phyloP scores from a whole-genome alignment of 2,797 vertebrate species.

The Yasuhikotakia modesta region DNA sequence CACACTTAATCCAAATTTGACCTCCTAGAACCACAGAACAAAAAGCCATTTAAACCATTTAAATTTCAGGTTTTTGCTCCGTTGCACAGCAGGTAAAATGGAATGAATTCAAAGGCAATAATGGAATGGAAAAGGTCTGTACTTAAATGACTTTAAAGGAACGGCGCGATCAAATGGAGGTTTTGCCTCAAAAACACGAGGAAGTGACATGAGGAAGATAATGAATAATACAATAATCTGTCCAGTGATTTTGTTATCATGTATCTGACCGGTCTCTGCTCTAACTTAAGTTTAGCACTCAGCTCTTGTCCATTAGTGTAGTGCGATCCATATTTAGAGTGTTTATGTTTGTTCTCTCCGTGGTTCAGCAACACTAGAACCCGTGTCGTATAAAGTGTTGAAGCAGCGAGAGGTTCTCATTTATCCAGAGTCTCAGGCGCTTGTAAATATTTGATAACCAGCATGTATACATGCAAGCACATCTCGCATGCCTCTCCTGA shows the following conservation, averaged over 20 bases:
- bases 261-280: too few relatives aligned
- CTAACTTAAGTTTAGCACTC: not conserved
- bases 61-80: not conserved
- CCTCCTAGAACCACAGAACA: slow-evolving; percentile 2
- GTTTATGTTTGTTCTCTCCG: too few relatives aligned
- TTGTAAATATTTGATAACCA: slow-evolving; percentile 14
- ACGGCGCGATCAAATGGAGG: not conserved
- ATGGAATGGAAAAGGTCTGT: slow-evolving; percentile 2
- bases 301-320: too few relatives aligned
- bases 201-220: not conserved
- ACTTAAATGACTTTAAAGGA: not conserved
- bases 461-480: not conserved
- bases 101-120: not conserved
- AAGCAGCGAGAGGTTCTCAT: not conserved
- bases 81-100: slow-evolving; percentile 24
- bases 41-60: not conserved
- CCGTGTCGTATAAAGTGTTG: not conserved
- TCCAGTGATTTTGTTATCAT: not conserved
- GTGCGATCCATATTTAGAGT: too few relatives aligned
- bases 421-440: not conserved
- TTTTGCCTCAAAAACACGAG: slow-evolving; percentile 5
- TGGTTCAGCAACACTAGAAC: not conserved
- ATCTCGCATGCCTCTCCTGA: not conserved
- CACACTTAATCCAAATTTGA: not conserved
- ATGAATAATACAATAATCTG: not conserved